A percentile compares a stretch with the other conserved stretches of the same genome.
These are phyloP conservation scores for Listronotus bonariensis DNA, from an alignment of 1,140 invertebrate species.

Conservation along the genomic window DNA sequence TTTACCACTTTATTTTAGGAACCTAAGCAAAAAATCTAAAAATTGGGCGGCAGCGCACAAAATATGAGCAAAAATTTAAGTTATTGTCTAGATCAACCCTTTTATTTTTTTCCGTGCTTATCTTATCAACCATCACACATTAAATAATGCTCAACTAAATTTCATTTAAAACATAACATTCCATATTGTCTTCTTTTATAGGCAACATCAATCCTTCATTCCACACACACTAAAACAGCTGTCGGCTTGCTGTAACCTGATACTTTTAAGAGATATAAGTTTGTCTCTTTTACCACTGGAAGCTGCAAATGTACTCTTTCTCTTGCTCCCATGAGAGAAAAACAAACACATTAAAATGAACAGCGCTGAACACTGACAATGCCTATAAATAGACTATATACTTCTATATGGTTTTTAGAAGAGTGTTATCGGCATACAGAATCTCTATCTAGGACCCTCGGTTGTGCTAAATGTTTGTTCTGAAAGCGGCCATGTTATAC, in stretches of 20 bases:
- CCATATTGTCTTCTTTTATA: slow-evolving; percentile 34
- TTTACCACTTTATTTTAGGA: too few relatives aligned
- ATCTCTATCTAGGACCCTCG: slow-evolving; percentile 40
- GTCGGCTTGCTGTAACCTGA: slow-evolving; percentile 52
- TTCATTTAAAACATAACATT: slow-evolving; percentile 24
- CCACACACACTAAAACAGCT: slow-evolving; percentile 52
- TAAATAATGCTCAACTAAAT: slow-evolving; percentile 16
- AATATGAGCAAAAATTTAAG: not conserved
- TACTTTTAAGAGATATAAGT: slow-evolving; percentile 53
- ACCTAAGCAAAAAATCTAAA: not conserved
- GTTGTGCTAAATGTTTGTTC: slow-evolving; percentile 17
- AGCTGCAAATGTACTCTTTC: slow-evolving; percentile 19
- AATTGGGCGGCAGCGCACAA: not conserved
- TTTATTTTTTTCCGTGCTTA: slow-evolving; percentile 1
- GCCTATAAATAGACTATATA: slow-evolving; percentile 56
- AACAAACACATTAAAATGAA: slow-evolving; percentile 57
- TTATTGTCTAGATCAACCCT: not conserved
- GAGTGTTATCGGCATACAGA: slow-evolving; percentile 45
- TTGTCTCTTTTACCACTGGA: slow-evolving; percentile 33
- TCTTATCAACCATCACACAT: slow-evolving; percentile 9
- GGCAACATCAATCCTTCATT: slow-evolving; percentile 46
- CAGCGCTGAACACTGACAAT: slow-evolving; percentile 54
- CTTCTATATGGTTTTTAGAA: slow-evolving; percentile 52
- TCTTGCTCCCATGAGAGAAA: slow-evolving; percentile 48
- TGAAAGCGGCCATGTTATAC: too few relatives aligned